phyloP scores from a whole-genome alignment of 92 coral and sea anemone species.

The Parazoanthus atlanticus region DNA sequence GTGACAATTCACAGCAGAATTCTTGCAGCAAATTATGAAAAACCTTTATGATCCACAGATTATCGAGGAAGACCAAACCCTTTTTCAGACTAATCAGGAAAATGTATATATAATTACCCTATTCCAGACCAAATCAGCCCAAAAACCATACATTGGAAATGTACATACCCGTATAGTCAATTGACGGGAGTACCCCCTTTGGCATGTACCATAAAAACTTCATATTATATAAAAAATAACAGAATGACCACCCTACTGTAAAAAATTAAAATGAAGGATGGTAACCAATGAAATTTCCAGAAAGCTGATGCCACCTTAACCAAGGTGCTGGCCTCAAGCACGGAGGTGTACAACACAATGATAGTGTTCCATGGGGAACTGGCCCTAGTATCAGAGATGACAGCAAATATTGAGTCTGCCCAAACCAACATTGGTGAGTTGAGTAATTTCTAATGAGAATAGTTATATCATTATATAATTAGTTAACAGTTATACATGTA shows the following conservation, averaged over 20 bases:
- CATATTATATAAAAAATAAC: too few relatives aligned
- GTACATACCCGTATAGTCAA: too few relatives aligned
- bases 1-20: too few relatives aligned
- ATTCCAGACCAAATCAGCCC: not conserved
- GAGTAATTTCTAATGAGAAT: not conserved
- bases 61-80: too few relatives aligned
- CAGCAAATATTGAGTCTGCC: conserved; percentile 76
- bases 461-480: not conserved
- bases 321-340: conserved; percentile 68
- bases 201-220: too few relatives aligned
- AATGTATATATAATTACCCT: not conserved
- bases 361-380: conserved; percentile 88
- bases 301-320: conserved; percentile 70
- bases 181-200: too few relatives aligned
- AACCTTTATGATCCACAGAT: not conserved
- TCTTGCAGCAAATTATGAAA: not conserved
- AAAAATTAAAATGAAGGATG: not conserved
- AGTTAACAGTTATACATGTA: too few relatives aligned
- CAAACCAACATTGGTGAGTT: conserved; percentile 81
- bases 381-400: conserved; percentile 83
- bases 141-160: too few relatives aligned
- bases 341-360: conserved; percentile 78
- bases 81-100: not conserved
- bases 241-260: not conserved
- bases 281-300: conserved; percentile 36